Evolutionary conservation across 2,113 vertebrate genomes (phyloP).

Genomic region (Hypanus sabinus): DNA sequence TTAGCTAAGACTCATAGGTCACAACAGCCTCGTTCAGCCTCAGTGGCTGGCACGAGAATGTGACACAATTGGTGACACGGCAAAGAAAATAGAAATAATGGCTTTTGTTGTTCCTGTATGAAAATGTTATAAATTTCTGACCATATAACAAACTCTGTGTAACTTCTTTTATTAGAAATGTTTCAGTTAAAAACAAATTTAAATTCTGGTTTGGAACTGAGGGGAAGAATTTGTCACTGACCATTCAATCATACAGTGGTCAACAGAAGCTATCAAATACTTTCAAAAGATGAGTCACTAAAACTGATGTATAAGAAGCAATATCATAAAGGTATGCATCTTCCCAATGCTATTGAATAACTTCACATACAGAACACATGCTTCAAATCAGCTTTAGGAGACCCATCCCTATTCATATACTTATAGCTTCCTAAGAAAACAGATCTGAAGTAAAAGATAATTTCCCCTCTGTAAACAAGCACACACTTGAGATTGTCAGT

Average conservation of each 20-base stretch:
- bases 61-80: background rate
- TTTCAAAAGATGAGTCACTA: background rate
- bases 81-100: background rate
- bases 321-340: background rate
- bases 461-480: background rate
- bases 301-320: background rate
- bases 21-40: background rate
- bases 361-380: background rate
- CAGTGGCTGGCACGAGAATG: background rate
- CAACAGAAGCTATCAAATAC: background rate
- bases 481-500: background rate
- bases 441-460: background rate
- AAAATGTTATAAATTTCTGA: background rate
- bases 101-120: background rate
- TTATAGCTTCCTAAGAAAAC: background rate
- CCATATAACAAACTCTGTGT: background rate
- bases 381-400: background rate
- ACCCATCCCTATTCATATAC: background rate
- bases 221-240: background rate
- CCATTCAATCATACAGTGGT: background rate
- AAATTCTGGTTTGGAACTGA: background rate
- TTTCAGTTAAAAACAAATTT: background rate
- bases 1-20: background rate
- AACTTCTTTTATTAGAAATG: background rate
- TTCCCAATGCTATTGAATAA: background rate